phyloP scores from a whole-genome alignment of 1,140 invertebrate species.

The Mamestra configurata region DNA sequence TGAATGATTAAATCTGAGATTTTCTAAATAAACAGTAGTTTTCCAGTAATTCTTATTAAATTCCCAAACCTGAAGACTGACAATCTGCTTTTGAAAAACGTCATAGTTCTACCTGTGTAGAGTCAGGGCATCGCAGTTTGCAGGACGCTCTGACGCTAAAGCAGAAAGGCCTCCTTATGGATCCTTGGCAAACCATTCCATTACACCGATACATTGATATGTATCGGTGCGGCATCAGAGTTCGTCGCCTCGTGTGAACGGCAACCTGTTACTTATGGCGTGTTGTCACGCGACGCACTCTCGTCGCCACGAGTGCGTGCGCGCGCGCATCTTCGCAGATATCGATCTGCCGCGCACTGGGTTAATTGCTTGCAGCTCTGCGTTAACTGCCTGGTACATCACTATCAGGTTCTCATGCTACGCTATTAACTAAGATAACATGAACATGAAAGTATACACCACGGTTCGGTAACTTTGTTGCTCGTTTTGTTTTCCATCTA shows the following conservation, averaged over 20 bases:
- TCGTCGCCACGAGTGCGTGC: neutral
- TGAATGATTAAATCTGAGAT: neutral
- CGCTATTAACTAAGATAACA: neutral
- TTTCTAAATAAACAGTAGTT: too few species aligned
- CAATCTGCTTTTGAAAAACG: too few species aligned
- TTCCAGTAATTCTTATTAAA: too few species aligned
- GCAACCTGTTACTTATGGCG: conserved; percentile 4
- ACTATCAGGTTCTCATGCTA: neutral
- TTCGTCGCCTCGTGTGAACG: neutral
- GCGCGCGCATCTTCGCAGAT: conserved; percentile 5
- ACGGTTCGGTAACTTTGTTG: neutral
- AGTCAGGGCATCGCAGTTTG: too few species aligned
- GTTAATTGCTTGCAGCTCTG: neutral
- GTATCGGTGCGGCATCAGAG: neutral
- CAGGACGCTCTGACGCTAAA: too few species aligned
- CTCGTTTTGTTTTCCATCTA: neutral
- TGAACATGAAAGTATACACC: neutral
- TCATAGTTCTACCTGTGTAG: too few species aligned
- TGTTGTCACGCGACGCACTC: conserved; percentile 25
- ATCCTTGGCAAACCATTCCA: too few species aligned
- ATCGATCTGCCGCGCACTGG: neutral
- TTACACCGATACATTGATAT: neutral
- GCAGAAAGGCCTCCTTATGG: too few species aligned
- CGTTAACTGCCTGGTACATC: neutral
- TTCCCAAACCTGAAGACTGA: too few species aligned